Conservation (phyloP, 1,140 invertebrate genomes). For the Pinna nobilis region DNA sequence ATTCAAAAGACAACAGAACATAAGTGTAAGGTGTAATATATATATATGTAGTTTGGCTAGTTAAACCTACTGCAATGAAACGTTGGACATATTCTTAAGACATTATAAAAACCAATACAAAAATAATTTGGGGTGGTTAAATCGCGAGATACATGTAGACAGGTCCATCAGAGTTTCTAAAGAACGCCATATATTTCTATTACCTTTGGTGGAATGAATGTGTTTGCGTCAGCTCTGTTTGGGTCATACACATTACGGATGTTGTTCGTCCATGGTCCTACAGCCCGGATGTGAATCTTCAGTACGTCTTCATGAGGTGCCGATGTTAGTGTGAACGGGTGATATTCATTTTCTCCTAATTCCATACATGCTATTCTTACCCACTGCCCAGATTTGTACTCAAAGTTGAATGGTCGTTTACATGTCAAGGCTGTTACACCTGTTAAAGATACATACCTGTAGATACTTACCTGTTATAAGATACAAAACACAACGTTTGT, state of each 20-base stretch:
- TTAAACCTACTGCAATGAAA: no score
- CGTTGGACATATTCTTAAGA: no score
- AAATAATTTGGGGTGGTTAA: no score
- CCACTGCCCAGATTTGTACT: slow-evolving; percentile 92
- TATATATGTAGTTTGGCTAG: no score
- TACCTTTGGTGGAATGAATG: slow-evolving; percentile 81
- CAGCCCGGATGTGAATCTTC: slow-evolving; percentile 93
- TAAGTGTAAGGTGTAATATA: no score
- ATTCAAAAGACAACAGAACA: no score
- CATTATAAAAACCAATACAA: no score
- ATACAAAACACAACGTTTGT: no score
- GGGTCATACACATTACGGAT: slow-evolving; percentile 96
- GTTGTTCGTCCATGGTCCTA: slow-evolving; percentile 99
- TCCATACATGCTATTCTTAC: slow-evolving; percentile 93
- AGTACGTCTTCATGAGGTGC: slow-evolving; percentile 98
- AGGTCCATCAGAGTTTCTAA: no score
- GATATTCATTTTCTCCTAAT: slow-evolving; percentile 93
- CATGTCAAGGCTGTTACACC: slow-evolving; percentile 78
- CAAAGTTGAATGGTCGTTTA: slow-evolving; percentile 91
- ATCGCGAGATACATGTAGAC: no score
- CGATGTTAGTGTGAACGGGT: slow-evolving; percentile 98
- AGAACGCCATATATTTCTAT: slow-evolving; percentile 63
- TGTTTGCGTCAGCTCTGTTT: slow-evolving; percentile 89
- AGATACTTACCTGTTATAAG: no score
- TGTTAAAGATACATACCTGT: slow-evolving; percentile 36